phyloP scores from a whole-genome alignment of 2,888 invertebrate species.

The Drosophila macrospina region DNA sequence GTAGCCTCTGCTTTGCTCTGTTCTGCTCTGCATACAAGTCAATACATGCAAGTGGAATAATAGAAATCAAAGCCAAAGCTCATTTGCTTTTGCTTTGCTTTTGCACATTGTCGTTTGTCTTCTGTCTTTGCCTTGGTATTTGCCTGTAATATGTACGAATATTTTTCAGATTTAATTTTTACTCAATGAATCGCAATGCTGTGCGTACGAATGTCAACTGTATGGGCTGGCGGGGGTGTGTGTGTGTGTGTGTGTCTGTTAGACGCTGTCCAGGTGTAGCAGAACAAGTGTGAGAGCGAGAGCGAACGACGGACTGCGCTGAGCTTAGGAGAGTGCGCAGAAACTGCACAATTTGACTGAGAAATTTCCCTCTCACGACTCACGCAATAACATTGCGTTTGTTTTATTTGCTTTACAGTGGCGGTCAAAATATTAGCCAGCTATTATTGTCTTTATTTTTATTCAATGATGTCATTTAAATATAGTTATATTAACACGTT shows the following conservation, averaged over 20 bases:
- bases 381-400: slow-evolving; percentile 3
- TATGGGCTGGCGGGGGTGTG: background rate
- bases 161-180: slow-evolving; percentile 54
- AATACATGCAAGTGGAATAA: slow-evolving; percentile 42
- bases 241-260: slow-evolving; percentile 10
- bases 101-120: slow-evolving; percentile 12
- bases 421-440: background rate
- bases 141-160: slow-evolving; percentile 40
- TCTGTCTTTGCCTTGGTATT: slow-evolving; percentile 8
- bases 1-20: slow-evolving; percentile 20
- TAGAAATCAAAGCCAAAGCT: slow-evolving; percentile 31
- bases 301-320: slow-evolving; percentile 15
- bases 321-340: slow-evolving; percentile 38
- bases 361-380: slow-evolving; percentile 38
- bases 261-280: slow-evolving; percentile 51
- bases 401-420: slow-evolving; percentile 27
- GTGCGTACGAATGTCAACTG: slow-evolving; percentile 10
- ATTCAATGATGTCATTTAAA: too few species aligned
- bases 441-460: background rate
- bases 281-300: slow-evolving; percentile 6
- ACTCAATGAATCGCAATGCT: slow-evolving; percentile 65
- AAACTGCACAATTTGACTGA: slow-evolving; percentile 6
- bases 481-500: background rate
- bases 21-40: slow-evolving; percentile 29
- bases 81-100: slow-evolving; percentile 19